A percentile compares a stretch with the other conserved stretches of the same genome.
Evolutionary conservation across 2,888 invertebrate species (phyloP).

Genomic region (Phortica okadai): DNA sequence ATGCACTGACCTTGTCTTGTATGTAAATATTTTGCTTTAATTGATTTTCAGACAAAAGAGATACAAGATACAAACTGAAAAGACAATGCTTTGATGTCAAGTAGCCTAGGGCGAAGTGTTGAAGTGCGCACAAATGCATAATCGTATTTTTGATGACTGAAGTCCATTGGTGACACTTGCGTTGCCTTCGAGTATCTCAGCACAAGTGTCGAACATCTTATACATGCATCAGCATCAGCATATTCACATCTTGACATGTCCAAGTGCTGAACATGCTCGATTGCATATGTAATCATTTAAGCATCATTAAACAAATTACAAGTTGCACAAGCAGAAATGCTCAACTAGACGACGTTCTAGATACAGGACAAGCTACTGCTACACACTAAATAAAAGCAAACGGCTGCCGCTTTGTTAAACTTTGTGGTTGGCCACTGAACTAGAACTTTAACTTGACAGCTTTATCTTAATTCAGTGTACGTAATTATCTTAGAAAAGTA

Average conservation of each 20-base stretch:
- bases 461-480: neutral
- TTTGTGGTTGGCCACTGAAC: constrained; percentile 37
- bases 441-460: neutral
- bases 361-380: constrained; percentile 38
- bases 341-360: neutral
- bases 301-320: constrained; percentile 59
- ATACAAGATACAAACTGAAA: neutral
- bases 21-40: constrained; percentile 16
- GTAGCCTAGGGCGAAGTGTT: neutral
- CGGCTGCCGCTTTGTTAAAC: constrained; percentile 38
- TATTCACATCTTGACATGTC: constrained; percentile 39
- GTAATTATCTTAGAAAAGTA: constrained; percentile 7
- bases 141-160: neutral
- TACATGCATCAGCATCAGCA: neutral
- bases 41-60: constrained; percentile 7
- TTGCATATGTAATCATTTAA: constrained; percentile 61
- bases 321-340: constrained; percentile 38
- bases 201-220: neutral
- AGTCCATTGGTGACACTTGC: neutral
- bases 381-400: constrained; percentile 31
- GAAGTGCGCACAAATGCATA: constrained; percentile 19
- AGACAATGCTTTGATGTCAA: neutral
- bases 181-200: neutral
- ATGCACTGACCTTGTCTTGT: constrained; percentile 16
- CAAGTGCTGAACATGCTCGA: constrained; percentile 56